Conservation (phyloP, 1,140 invertebrate species). For the Augochlora pura region DNA sequence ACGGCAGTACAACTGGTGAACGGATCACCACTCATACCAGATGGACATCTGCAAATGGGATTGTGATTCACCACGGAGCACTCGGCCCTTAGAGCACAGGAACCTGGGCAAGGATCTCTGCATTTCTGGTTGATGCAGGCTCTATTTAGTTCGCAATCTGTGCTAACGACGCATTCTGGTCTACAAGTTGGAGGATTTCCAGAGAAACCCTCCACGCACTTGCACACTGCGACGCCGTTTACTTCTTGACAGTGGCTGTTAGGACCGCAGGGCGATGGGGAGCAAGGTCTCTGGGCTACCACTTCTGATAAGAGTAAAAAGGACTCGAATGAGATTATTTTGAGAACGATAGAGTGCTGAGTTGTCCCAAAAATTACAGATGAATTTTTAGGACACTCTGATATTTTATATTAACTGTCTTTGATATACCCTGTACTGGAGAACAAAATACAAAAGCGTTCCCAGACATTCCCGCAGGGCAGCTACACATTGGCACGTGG, state of each 20-base stretch:
- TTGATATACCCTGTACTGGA: constrained; percentile 71
- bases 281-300: constrained; percentile 1
- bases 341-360: too few relatives aligned
- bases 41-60: constrained; percentile 84
- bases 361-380: too few relatives aligned
- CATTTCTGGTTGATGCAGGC: constrained; percentile 89
- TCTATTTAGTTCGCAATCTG: constrained; percentile 84
- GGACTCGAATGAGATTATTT: neutral
- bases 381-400: neutral
- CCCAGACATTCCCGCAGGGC: constrained; percentile 84
- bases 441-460: constrained; percentile 85
- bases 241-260: constrained; percentile 86
- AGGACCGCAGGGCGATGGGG: constrained; percentile 86
- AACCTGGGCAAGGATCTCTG: constrained; percentile 86
- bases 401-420: neutral
- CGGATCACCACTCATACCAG: constrained; percentile 83
- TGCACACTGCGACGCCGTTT: constrained; percentile 86
- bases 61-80: constrained; percentile 86
- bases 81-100: constrained; percentile 84
- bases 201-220: constrained; percentile 86
- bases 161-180: constrained; percentile 85
- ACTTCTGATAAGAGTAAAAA: neutral
- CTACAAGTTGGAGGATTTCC: constrained; percentile 88
- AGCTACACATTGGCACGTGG: constrained; percentile 86
- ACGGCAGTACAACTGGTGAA: constrained; percentile 80